Evolutionary conservation across 2,888 invertebrate species (phyloP), one percentile per base, ranked within the genome.

Genomic region (Acrobasis suavella): DNA sequence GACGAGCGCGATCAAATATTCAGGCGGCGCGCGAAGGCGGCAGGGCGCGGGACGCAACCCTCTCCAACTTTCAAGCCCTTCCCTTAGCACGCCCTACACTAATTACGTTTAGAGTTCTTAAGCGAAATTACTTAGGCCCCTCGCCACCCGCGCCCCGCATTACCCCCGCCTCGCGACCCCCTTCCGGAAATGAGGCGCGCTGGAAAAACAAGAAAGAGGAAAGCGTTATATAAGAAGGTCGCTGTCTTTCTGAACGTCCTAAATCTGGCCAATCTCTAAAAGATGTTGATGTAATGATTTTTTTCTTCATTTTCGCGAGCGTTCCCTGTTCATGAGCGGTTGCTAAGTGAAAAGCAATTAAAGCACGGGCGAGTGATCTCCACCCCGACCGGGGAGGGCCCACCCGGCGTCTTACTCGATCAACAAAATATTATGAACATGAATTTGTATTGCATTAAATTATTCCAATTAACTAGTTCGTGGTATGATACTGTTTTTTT

Each of bases 51-150:
- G 83, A 83, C 82, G 85, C 89, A 94, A 94, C 94, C 94, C 94
- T 93, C 93, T 94, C 93, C 86, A 90, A 91, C 82, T 93, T 92
- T 93, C 93, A 93, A 93, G 93, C 93, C 93, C 93, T 93, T 92
- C 93, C 93, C 92, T 92, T 91, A 90, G 92, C 93, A 91, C 92
- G 93, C 93, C 93, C 93, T 91, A 91, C 93, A 93, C 94, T 94
- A 94, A 94, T 94, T 94, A 94, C 93, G 94, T 94, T 94, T 93
- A 94, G 94, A 93, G 94, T 94, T 93, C 93, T 94, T 93, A 93
- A 93, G 93, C 93, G 93, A 93, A 94, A 94, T 94, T 94, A 94
- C 94, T 94, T 94, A 94, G 94, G 91, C 93, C 93, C 91, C 91
- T 87, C 80, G 82, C 87, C 86, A 83, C 91, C 87, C 91, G 85